phyloP scores from a whole-genome alignment of 2,113 vertebrate genomes.

The Planiliza haematocheilus region DNA sequence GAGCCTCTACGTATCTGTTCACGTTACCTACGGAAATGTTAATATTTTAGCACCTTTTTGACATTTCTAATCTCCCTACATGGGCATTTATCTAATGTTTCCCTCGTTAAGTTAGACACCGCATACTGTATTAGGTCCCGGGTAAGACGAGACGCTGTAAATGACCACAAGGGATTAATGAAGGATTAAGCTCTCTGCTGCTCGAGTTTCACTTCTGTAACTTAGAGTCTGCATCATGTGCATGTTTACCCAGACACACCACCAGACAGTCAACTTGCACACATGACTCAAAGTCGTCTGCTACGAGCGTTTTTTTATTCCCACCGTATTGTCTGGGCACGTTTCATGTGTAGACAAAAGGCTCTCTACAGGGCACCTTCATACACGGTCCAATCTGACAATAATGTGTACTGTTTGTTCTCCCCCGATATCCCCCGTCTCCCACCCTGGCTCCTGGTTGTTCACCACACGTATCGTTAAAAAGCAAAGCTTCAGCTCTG shows the following conservation, averaged over 20 bases:
- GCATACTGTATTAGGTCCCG: neutral
- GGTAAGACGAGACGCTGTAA: neutral
- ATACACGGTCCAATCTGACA: constrained; percentile 27
- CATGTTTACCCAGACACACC: neutral
- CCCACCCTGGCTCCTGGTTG: constrained; percentile 27
- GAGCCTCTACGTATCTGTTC: neutral
- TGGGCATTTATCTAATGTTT: neutral
- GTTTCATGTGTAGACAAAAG: neutral
- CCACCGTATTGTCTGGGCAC: neutral
- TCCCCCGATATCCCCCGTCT: neutral
- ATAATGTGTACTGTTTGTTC: constrained; percentile 12
- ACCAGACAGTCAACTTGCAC: neutral
- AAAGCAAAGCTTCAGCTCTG: constrained; percentile 14
- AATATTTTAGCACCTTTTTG: neutral
- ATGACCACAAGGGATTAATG: neutral
- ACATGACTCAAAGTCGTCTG: constrained; percentile 7
- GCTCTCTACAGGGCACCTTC: neutral
- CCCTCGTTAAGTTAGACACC: neutral
- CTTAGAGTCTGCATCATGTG: neutral
- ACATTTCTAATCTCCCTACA: neutral
- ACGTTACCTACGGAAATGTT: no score
- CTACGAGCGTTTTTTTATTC: neutral
- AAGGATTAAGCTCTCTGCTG: constrained; percentile 12
- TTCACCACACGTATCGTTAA: constrained; percentile 23
- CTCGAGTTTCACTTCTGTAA: constrained; percentile 47